Evolutionary conservation across 2,888 invertebrate species (phyloP).

Genomic region (Ectemnius continuus): DNA sequence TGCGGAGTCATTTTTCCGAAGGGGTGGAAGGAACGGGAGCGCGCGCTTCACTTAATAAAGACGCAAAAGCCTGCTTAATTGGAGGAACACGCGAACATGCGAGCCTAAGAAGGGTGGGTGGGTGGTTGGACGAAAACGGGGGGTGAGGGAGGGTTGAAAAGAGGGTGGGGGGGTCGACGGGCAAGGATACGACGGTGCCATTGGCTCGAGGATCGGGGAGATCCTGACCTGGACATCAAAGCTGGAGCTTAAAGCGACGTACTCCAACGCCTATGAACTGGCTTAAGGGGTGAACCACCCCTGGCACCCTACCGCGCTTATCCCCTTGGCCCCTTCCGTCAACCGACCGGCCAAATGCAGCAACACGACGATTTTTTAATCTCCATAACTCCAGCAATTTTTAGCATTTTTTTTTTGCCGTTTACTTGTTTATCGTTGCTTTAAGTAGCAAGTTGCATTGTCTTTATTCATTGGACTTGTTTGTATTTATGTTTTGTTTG

Average conservation of each 20-base stretch:
- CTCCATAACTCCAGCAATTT: too few species aligned
- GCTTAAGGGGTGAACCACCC: slow-evolving; percentile 59
- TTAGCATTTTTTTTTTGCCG: too few species aligned
- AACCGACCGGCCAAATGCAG: too few species aligned
- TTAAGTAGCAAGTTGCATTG: too few species aligned
- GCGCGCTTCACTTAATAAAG: slow-evolving; percentile 57
- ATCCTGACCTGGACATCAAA: slow-evolving; percentile 68
- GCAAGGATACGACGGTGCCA: slow-evolving; percentile 33
- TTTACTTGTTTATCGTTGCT: too few species aligned
- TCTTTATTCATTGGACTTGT: too few species aligned
- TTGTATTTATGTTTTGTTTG: too few species aligned
- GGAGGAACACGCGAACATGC: slow-evolving; percentile 53
- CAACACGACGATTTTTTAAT: too few species aligned
- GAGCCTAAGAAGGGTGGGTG: slow-evolving; percentile 23
- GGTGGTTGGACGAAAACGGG: background rate
- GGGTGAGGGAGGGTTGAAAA: too few species aligned
- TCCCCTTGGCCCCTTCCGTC: slow-evolving; percentile 40
- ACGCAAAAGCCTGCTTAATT: slow-evolving; percentile 67
- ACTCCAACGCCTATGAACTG: slow-evolving; percentile 49
- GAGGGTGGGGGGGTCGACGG: too few species aligned
- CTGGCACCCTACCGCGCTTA: slow-evolving; percentile 45
- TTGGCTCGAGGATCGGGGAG: slow-evolving; percentile 51
- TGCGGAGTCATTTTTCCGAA: slow-evolving; percentile 36
- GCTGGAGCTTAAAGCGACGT: slow-evolving; percentile 63
- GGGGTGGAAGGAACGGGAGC: slow-evolving; percentile 13